Percentiles rank a stretch among this genome's conserved stretches.
Conservation (phyloP, 2,888 invertebrate genomes). For the Drosophila melanosoma region DNA sequence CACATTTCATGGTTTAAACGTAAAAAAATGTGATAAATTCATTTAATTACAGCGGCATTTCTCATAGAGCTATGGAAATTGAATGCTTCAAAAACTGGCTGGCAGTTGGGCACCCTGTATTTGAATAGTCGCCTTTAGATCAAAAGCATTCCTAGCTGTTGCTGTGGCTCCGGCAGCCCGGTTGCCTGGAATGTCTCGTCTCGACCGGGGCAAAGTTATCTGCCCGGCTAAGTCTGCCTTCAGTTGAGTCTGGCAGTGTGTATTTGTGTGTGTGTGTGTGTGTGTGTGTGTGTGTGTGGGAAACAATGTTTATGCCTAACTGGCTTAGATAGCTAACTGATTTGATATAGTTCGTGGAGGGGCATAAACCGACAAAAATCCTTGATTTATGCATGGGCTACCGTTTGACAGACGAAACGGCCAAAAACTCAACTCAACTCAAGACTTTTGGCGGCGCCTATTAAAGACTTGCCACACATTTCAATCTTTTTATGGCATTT, state of each 20-base stretch:
- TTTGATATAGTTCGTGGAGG: conserved; percentile 53
- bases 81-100: conserved; percentile 33
- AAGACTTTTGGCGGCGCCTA: conserved; percentile 70
- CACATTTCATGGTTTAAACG: conserved; percentile 31
- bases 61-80: conserved; percentile 55
- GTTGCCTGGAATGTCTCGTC: conserved; percentile 70
- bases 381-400: conserved; percentile 79
- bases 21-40: conserved; percentile 54
- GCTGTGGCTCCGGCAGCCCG: conserved; percentile 52
- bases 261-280: conserved; percentile 17
- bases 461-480: conserved; percentile 68
- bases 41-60: conserved; percentile 57
- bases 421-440: conserved; percentile 12
- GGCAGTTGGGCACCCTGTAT: conserved; percentile 69
- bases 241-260: conserved; percentile 18
- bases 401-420: conserved; percentile 69
- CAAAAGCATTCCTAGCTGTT: conserved; percentile 80
- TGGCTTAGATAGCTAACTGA: conserved; percentile 67
- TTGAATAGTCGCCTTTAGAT: conserved; percentile 64
- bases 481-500: conserved; percentile 80
- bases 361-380: conserved; percentile 61
- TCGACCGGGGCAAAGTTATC: conserved; percentile 52
- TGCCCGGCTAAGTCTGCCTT: conserved; percentile 43
- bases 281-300: conserved; percentile 59
- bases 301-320: conserved; percentile 74